Evolutionary conservation across 2,888 invertebrate species (phyloP).

Genomic region (Hecatera dysodea): DNA sequence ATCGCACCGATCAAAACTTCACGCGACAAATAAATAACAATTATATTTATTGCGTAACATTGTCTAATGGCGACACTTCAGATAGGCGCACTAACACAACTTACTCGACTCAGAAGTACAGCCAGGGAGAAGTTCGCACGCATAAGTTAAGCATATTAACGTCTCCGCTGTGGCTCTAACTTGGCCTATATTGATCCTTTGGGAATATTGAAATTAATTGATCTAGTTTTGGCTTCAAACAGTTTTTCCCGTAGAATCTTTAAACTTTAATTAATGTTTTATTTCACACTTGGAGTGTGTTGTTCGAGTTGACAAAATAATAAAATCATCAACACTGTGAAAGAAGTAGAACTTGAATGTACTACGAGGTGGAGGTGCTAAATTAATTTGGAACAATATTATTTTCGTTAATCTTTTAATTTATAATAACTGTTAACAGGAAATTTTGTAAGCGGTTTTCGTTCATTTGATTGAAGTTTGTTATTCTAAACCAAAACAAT

Average conservation of each 20-base stretch:
- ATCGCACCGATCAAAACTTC: conserved; percentile 73
- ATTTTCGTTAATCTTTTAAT: conserved; percentile 53
- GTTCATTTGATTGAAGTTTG: conserved; percentile 74
- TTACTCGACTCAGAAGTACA: conserved; percentile 82
- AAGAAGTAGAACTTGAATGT: conserved; percentile 52
- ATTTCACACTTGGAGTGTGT: conserved; percentile 25
- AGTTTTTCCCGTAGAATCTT: conserved; percentile 60
- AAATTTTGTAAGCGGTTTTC: conserved; percentile 59
- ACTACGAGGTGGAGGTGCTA: conserved; percentile 38
- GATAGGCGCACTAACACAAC: conserved; percentile 73
- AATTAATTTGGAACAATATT: conserved; percentile 42
- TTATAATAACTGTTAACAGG: conserved; percentile 28
- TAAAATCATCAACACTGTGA: conserved; percentile 55
- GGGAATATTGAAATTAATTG: conserved; percentile 81
- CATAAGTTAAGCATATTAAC: conserved; percentile 86
- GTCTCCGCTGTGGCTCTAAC: conserved; percentile 80
- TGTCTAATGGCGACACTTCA: conserved; percentile 74
- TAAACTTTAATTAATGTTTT: conserved; percentile 60
- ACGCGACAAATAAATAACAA: conserved; percentile 80
- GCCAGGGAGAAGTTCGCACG: conserved; percentile 81
- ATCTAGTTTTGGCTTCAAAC: conserved; percentile 72
- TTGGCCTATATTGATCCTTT: conserved; percentile 79
- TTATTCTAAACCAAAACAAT: conserved; percentile 78
- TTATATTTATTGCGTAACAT: conserved; percentile 78
- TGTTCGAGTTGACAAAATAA: conserved; percentile 25